Evolutionary conservation across 2,113 vertebrate genomes (phyloP).

Genomic region (Petrocephalus microphthalmus): DNA sequence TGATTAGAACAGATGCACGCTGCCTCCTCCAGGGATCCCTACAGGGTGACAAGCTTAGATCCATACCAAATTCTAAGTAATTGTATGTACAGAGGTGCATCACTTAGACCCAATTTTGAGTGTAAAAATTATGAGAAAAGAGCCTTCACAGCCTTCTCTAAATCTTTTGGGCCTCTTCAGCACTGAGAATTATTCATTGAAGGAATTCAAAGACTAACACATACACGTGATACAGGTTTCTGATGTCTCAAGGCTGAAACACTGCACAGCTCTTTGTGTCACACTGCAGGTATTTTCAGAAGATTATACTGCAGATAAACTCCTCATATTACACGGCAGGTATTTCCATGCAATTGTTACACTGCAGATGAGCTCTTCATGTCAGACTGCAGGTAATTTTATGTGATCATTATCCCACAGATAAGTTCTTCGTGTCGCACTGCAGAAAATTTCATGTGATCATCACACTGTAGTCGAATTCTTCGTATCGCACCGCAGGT

Average conservation of each 20-base stretch:
- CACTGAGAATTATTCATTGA: not conserved
- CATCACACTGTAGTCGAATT: not conserved
- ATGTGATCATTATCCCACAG: too few relatives aligned
- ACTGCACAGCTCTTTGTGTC: not conserved
- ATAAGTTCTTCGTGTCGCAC: not conserved
- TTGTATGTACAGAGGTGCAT: not conserved
- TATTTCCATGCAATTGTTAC: too few relatives aligned
- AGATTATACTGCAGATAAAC: not conserved
- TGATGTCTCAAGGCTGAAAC: not conserved
- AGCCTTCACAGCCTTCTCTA: not conserved
- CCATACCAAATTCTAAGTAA: not conserved
- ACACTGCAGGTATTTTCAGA: not conserved
- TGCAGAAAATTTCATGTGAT: not conserved
- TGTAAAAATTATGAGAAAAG: not conserved
- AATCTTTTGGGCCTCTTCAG: not conserved
- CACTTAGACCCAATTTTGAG: not conserved
- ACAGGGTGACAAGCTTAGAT: not conserved
- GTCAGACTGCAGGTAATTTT: too few relatives aligned
- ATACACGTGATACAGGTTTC: not conserved
- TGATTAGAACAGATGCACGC: not conserved
- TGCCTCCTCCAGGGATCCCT: not conserved
- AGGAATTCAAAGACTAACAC: not conserved
- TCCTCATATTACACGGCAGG: too few relatives aligned
- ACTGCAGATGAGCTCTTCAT: too few relatives aligned
- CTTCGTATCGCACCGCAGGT: not conserved